Conservation (phyloP, 1,140 invertebrate species). For the Zaprionus camerounensis region DNA sequence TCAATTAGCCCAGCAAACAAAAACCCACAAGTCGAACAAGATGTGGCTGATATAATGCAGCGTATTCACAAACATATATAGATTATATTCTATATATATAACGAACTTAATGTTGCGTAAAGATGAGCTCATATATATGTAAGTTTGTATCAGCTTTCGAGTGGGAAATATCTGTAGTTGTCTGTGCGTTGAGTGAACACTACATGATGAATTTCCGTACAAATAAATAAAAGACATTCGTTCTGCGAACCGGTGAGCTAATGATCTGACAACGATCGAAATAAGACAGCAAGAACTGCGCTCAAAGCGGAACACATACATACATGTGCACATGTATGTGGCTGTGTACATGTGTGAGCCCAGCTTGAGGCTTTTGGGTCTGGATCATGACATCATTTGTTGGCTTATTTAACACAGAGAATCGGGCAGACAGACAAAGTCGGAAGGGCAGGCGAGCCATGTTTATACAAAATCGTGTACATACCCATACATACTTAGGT, state of each 20-base stretch:
- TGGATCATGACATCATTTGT: constrained; percentile 69
- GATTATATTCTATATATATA: constrained; percentile 8
- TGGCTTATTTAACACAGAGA: constrained; percentile 41
- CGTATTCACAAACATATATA: constrained; percentile 9
- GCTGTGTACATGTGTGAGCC: constrained; percentile 43
- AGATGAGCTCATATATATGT: constrained; percentile 62
- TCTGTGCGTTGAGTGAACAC: background rate
- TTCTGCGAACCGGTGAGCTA: constrained; percentile 64
- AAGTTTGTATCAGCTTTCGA: constrained; percentile 17
- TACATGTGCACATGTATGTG: constrained; percentile 16
- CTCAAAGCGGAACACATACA: constrained; percentile 29
- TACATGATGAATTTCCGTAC: constrained; percentile 61
- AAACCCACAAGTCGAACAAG: constrained; percentile 12
- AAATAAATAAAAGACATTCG: constrained; percentile 48
- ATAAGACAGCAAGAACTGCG: constrained; percentile 50
- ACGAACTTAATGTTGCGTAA: constrained; percentile 23
- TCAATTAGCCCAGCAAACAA: constrained; percentile 57
- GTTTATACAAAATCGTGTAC: background rate
- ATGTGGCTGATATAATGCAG: background rate
- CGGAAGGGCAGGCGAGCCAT: background rate
- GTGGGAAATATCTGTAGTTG: constrained; percentile 23
- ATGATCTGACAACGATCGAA: constrained; percentile 52
- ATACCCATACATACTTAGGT: background rate
- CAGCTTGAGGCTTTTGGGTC: constrained; percentile 32
- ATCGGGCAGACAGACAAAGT: background rate